Conservation (phyloP, 2,113 vertebrate species). For the Nycticryphes semicollaris region DNA sequence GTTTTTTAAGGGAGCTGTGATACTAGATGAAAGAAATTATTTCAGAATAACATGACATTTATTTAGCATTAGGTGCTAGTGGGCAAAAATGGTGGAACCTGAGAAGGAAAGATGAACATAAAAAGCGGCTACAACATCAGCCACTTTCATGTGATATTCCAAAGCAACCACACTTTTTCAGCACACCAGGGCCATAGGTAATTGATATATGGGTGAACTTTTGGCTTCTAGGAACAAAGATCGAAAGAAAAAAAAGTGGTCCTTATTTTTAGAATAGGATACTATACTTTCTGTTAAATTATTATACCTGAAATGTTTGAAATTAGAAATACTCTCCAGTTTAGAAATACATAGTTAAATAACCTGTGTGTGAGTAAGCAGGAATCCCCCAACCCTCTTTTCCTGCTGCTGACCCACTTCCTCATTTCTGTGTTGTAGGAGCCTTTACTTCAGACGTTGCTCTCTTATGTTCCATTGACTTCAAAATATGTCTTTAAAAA, state of each 20-base stretch:
- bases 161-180: neutral
- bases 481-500: conserved; percentile 61
- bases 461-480: conserved; percentile 36
- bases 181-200: neutral
- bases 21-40: neutral
- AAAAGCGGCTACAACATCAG: neutral
- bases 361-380: neutral
- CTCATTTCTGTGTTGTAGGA: neutral
- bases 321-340: neutral
- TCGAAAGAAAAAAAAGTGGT: neutral
- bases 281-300: neutral
- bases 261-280: neutral
- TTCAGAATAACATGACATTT: neutral
- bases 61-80: neutral
- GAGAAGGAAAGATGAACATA: neutral
- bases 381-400: neutral
- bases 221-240: neutral
- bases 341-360: neutral
- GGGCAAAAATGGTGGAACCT: neutral
- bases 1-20: neutral
- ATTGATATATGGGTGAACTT: neutral
- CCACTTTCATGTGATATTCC: neutral
- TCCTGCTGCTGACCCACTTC: neutral
- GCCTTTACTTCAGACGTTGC: conserved; percentile 38
- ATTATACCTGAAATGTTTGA: neutral